Conservation (phyloP, 2,888 invertebrate genomes). For the Deroplatys truncata region DNA sequence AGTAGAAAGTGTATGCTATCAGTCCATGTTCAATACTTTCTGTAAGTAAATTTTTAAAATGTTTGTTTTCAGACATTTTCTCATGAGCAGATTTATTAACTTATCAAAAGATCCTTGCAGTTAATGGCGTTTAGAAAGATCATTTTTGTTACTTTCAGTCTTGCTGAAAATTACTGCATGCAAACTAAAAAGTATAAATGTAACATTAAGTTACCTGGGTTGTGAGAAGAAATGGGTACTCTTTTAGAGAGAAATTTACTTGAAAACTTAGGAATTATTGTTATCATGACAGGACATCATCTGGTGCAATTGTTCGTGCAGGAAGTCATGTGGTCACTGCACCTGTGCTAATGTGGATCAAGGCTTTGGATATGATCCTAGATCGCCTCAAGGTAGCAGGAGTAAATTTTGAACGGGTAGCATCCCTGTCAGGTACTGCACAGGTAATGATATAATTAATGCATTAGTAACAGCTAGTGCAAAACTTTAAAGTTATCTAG, state of each 20-base stretch:
- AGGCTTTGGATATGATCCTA: conserved; percentile 87
- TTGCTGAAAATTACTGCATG: too few species aligned
- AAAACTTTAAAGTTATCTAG: background rate
- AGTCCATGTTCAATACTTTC: too few species aligned
- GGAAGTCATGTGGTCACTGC: conserved; percentile 60
- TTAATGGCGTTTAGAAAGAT: too few species aligned
- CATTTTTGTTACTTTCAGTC: too few species aligned
- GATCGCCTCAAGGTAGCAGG: conserved; percentile 76
- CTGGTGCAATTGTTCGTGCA: conserved; percentile 30
- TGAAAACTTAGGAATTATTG: background rate
- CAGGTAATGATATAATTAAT: conserved; percentile 59
- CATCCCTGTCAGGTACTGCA: conserved; percentile 83
- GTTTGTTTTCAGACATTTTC: too few species aligned
- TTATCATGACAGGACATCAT: conserved; percentile 33
- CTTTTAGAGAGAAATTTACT: background rate
- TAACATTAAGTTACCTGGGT: too few species aligned
- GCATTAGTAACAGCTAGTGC: background rate
- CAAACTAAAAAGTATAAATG: too few species aligned
- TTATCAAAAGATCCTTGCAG: too few species aligned
- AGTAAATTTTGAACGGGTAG: conserved; percentile 78
- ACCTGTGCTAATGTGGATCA: conserved; percentile 92
- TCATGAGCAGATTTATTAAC: too few species aligned
- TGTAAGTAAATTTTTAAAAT: too few species aligned
- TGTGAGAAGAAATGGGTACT: too few species aligned
- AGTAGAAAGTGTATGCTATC: too few species aligned